A percentile compares a stretch with the other conserved stretches of the same genome.
Conservation (phyloP, 2,797 vertebrate genomes). For the Phrynocephalus guinanensis region DNA sequence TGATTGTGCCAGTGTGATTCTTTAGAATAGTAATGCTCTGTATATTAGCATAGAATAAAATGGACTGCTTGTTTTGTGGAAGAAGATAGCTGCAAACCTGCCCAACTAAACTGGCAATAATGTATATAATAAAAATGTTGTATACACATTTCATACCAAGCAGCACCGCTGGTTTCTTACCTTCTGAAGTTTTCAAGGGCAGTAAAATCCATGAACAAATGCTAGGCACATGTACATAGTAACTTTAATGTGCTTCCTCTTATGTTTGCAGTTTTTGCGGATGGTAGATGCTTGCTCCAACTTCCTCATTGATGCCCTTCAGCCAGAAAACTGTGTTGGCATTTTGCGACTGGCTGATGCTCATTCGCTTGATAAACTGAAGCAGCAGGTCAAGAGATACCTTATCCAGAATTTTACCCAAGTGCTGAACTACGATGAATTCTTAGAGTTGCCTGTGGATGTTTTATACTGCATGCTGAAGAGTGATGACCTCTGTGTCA, state of each 20-base stretch:
- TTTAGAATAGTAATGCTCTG: neutral
- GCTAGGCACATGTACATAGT: neutral
- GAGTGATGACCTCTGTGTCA: constrained; percentile 90
- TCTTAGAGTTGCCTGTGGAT: constrained; percentile 86
- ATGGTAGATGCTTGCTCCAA: constrained; percentile 92
- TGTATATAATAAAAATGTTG: neutral
- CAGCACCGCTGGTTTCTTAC: neutral
- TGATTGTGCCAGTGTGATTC: neutral
- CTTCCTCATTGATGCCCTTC: constrained; percentile 89
- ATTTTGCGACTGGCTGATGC: constrained; percentile 90
- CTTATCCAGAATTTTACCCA: constrained; percentile 90
- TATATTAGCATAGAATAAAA: neutral
- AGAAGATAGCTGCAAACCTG: neutral
- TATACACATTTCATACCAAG: neutral
- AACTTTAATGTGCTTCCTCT: neutral
- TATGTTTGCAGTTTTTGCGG: constrained; percentile 86
- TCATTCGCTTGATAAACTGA: constrained; percentile 85
- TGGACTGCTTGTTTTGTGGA: neutral
- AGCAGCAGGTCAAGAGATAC: constrained; percentile 85
- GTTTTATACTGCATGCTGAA: constrained; percentile 85
- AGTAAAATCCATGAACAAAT: neutral
- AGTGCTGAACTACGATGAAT: constrained; percentile 87
- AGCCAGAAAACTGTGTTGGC: constrained; percentile 92
- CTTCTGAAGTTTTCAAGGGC: neutral
- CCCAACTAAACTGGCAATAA: neutral